Evolutionary conservation across 1,140 invertebrate genomes (phyloP).

Genomic region (Ips typographus): DNA sequence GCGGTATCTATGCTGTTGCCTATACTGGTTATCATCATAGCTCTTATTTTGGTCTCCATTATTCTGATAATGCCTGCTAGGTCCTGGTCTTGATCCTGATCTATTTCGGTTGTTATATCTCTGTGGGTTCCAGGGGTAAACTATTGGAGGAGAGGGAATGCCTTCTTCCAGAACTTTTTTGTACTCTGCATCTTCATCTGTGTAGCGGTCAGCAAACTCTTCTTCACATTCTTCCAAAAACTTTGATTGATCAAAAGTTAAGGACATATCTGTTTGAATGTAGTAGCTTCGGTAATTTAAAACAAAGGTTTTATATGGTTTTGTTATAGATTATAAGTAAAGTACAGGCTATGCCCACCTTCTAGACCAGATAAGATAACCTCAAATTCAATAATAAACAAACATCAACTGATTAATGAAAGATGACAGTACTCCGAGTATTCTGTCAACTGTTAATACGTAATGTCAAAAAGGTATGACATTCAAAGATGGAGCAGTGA

Average conservation of each 20-base stretch:
- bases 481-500: no score
- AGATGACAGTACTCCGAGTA: no score
- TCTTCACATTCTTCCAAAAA: constrained; percentile 48
- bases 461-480: no score
- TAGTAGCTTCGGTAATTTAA: neutral
- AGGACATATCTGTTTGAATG: constrained; percentile 16
- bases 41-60: constrained; percentile 18
- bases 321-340: no score
- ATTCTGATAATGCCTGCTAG: constrained; percentile 22
- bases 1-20: constrained; percentile 5
- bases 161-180: constrained; percentile 42
- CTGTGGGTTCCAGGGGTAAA: constrained; percentile 46
- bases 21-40: constrained; percentile 19
- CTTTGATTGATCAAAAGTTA: constrained; percentile 42
- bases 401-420: no score
- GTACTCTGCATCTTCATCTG: constrained; percentile 45
- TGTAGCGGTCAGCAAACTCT: constrained; percentile 48
- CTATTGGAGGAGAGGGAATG: constrained; percentile 47
- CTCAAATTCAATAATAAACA: neutral
- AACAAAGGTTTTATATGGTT: no score
- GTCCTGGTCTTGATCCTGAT: constrained; percentile 1
- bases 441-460: no score
- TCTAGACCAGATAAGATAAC: neutral
- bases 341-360: neutral
- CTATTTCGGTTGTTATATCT: constrained; percentile 33